Evolutionary conservation across 2,888 invertebrate species (phyloP).

Genomic region (Chrysodeixis includens): DNA sequence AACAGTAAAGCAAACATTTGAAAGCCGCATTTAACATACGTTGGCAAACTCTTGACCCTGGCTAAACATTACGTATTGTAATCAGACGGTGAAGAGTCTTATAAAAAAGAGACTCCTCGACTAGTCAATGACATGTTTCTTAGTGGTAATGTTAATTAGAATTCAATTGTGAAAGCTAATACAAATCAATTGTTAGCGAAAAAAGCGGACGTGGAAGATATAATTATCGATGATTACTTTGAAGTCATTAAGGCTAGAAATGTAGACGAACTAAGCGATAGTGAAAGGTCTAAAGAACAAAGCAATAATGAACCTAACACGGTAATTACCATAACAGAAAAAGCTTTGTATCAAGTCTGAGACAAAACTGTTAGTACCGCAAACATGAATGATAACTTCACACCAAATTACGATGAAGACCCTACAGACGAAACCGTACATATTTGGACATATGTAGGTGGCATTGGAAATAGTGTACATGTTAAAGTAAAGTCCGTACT

Average conservation of each 20-base stretch:
- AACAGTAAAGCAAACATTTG: conserved; percentile 46
- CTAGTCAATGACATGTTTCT: conserved; percentile 38
- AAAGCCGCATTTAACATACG: conserved; percentile 37
- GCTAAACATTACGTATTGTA: conserved; percentile 59
- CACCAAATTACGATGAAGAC: conserved; percentile 27
- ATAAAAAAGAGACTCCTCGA: conserved; percentile 45
- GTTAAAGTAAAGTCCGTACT: conserved; percentile 63
- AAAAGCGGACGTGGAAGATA: conserved; percentile 12
- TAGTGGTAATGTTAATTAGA: conserved; percentile 30
- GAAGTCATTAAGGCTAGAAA: conserved; percentile 1
- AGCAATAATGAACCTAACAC: not conserved
- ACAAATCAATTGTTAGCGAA: conserved; percentile 14
- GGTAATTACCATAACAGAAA: not conserved
- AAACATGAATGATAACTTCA: conserved; percentile 24
- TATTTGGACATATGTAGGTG: conserved; percentile 54
- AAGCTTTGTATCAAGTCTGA: not conserved
- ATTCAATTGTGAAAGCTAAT: conserved; percentile 18
- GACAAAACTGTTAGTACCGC: not conserved
- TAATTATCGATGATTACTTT: not conserved
- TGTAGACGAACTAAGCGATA: not conserved
- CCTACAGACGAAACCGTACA: conserved; percentile 43
- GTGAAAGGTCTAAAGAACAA: not conserved
- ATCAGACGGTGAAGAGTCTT: conserved; percentile 46
- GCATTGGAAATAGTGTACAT: conserved; percentile 52
- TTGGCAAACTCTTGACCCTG: conserved; percentile 54